Base-by-base conservation (phyloP, 2,113 vertebrate genomes). In the Oophaga pumilio region DNA sequence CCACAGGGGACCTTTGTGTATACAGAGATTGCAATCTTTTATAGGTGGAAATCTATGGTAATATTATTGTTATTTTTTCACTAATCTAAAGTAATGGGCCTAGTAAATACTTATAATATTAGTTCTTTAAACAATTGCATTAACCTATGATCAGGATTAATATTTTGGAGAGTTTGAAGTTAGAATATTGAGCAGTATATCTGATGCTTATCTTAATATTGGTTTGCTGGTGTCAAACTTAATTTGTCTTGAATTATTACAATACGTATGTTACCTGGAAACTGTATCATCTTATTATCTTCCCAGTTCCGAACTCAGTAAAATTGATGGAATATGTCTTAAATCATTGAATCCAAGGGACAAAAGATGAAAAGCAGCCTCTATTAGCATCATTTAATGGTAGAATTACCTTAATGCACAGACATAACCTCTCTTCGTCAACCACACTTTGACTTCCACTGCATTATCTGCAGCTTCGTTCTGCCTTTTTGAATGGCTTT, bases 361-460 rank as follows among this genome's bases (percentile, higher is more conserved):
- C 22, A 76, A 82, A 73, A 57, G 69, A 62, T 82, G 50, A 64
- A 78, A 76, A 87, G 78, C 62, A 53, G 57, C 71, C 68, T 82
- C 56, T 82, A 73, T 83, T 87, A 83, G 28, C 69, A 83, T 83
- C 43, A 82, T 87, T 71, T 80, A 62, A 76, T 77, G 71, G n/a
- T 17, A 52, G 71, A 88, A 76, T 88, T 88, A 60, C 71, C 49
- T 87, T 81, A 81, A 87, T 87, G 85, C 85, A 81, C 77, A 69
- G 73, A 77, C 78, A 66, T 50, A 59, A 81, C 24, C 26, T 82
- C 60, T 62, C 22, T 56, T 68, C 13, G 43, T 43, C 73, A 64
- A 59, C 81, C 52, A 77, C 79, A 74, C 73, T 52, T 77, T 66
- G 50, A n/a, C 60, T 62, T 84, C 64, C 14, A 56, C 33, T 66